Percentiles rank a stretch among this genome's conserved stretches.
These are phyloP conservation scores for Drosophila busckii DNA, from an alignment of 1,140 invertebrate species.

Conservation along the genomic window DNA sequence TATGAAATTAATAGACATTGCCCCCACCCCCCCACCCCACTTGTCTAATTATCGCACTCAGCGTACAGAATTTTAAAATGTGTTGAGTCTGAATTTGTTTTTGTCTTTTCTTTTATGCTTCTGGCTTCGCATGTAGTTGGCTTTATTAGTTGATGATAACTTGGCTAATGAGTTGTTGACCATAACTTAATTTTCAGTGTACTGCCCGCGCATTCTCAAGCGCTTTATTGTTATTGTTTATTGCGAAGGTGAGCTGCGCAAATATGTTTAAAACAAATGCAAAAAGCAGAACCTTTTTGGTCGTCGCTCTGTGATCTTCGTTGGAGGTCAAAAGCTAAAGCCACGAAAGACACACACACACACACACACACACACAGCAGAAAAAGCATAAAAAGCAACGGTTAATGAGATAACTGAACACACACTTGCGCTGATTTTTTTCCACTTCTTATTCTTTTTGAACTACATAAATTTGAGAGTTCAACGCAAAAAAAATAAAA, in stretches of 20 bases:
- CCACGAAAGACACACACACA: slow-evolving; percentile 25
- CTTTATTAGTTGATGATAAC: slow-evolving; percentile 77
- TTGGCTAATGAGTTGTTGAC: slow-evolving; percentile 65
- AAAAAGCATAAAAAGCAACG: slow-evolving; percentile 37
- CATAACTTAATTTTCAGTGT: slow-evolving; percentile 37
- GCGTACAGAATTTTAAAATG: slow-evolving; percentile 54
- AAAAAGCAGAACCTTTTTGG: slow-evolving; percentile 33
- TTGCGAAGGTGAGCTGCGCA: slow-evolving; percentile 56
- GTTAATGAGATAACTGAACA: slow-evolving; percentile 27
- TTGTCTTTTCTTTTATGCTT: not conserved
- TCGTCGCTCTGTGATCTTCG: slow-evolving; percentile 36
- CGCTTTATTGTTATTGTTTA: slow-evolving; percentile 18
- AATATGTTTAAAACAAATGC: slow-evolving; percentile 30
- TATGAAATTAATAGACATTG: slow-evolving; percentile 73
- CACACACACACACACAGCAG: slow-evolving; percentile 8
- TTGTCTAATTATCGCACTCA: slow-evolving; percentile 67
- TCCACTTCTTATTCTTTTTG: slow-evolving; percentile 1
- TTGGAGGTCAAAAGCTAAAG: slow-evolving; percentile 41
- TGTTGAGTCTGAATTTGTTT: slow-evolving; percentile 15
- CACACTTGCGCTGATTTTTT: slow-evolving; percentile 58
- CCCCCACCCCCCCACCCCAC: too few relatives aligned
- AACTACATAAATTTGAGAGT: slow-evolving; percentile 25
- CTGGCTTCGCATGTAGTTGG: slow-evolving; percentile 40
- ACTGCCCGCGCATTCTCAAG: slow-evolving; percentile 69
- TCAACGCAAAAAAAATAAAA: slow-evolving; percentile 46